Percentiles rank a stretch among this genome's conserved stretches.
These are phyloP conservation scores for Ailurus styani DNA, from an alignment of 2,113 vertebrate species.

Conservation along the genomic window DNA sequence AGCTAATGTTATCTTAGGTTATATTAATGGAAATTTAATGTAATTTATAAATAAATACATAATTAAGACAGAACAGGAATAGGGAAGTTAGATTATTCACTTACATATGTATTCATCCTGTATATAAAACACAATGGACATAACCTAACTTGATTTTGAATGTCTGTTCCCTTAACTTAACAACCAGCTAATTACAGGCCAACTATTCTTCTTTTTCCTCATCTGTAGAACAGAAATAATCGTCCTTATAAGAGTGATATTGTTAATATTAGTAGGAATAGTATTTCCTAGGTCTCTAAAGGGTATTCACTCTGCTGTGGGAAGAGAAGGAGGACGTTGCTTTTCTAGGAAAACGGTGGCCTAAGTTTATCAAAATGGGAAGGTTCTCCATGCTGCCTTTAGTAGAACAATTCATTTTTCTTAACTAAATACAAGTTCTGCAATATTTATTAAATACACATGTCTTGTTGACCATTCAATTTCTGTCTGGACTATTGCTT, in stretches of 20 bases:
- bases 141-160: background rate
- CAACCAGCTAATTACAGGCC: background rate
- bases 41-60: background rate
- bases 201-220: background rate
- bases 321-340: background rate
- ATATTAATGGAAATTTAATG: background rate
- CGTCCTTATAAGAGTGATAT: background rate
- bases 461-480: slow-evolving; percentile 28
- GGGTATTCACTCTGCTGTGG: background rate
- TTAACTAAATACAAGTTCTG: background rate
- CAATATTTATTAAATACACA: background rate
- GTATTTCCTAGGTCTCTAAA: background rate
- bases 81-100: background rate
- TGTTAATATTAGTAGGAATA: background rate
- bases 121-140: background rate
- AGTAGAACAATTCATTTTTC: background rate
- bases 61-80: background rate
- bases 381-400: background rate
- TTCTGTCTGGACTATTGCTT: background rate
- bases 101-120: background rate
- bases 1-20: background rate
- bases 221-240: background rate
- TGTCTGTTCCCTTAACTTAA: background rate
- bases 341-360: background rate
- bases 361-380: background rate